Evolutionary conservation across 2,888 invertebrate species (phyloP), one percentile per base, ranked within the genome.

Genomic region (Cheilosia grossa): DNA sequence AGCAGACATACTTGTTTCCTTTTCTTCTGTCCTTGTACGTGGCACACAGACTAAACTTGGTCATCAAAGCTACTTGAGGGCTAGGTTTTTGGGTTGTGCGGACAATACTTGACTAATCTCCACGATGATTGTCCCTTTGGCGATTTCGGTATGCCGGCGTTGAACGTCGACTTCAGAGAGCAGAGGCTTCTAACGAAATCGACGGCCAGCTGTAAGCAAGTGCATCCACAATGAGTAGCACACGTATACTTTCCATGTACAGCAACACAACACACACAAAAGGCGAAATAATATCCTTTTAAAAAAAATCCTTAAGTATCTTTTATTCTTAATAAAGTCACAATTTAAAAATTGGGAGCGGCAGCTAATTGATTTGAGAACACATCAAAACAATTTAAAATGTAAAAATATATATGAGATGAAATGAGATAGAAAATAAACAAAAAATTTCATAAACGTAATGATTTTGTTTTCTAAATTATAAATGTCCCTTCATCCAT

Each of bases 311-410:
- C 83, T 83, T 83, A 83, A 83, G 70, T 83, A 80, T 74, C 66
- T 70, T 78, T 83, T 83, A 83, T 83, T 83, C 70, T 83, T 80
- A 83, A 80, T 72, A 83, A 81, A 75, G 67, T 80, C 83, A 83
- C 83, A 83, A 78, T 83, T 78, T 74, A 24, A 64, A 78, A 59
- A 79, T 80, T 70, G 79, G 69, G 74, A 70, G 47, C 66, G 83
- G 80, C 83, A 83, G 80, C 58, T 74, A 80, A 83, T 70, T 83
- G 83, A 53, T 59, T 80, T 83, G 83, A 83, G 70, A 75, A 74
- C 64, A 63, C 53, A 78, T 75, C 83, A 83, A 74, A 80, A 64
- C 80, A 83, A 75, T 83, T 80, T 40, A 24, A 24, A 51, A 24
- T 51, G 44, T 75, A 82, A 69, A 70, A 58, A 58, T 63, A 51